These are phyloP conservation scores for Hofmannophila pseudospretella DNA, from an alignment of 2,888 invertebrate genomes.

Conservation along the genomic window DNA sequence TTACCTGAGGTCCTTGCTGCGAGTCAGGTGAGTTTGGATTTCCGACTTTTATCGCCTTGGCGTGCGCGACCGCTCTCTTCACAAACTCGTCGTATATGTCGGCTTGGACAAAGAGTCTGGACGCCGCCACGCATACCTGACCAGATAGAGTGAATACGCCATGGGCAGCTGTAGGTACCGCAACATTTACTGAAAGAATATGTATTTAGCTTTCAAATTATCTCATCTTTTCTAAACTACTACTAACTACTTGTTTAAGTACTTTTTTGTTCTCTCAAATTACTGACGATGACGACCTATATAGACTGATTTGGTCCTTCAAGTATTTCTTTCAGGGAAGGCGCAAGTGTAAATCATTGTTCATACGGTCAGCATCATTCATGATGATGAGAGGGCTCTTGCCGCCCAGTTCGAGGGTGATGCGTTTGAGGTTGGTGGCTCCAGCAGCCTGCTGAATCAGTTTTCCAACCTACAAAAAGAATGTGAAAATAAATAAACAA, in stretches of 20 bases:
- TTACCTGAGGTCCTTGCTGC: slow-evolving; percentile 91
- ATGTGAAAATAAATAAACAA: too few species aligned
- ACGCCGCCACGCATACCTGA: slow-evolving; percentile 63
- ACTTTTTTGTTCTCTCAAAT: too few species aligned
- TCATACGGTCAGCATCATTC: slow-evolving; percentile 85
- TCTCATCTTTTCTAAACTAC: too few species aligned
- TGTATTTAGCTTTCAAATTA: neutral
- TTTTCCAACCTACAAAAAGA: slow-evolving; percentile 84
- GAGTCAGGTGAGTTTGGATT: slow-evolving; percentile 82
- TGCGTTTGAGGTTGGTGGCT: slow-evolving; percentile 87
- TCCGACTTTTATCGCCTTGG: slow-evolving; percentile 85
- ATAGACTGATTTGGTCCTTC: too few species aligned
- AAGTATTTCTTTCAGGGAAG: too few species aligned
- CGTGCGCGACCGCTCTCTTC: slow-evolving; percentile 82
- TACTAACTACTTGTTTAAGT: too few species aligned
- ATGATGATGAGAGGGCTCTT: slow-evolving; percentile 93
- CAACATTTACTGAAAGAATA: slow-evolving; percentile 47
- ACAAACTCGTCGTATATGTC: slow-evolving; percentile 93
- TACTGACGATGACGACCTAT: too few species aligned
- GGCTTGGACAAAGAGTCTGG: slow-evolving; percentile 89
- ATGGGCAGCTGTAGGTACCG: slow-evolving; percentile 59
- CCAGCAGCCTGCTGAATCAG: slow-evolving; percentile 82
- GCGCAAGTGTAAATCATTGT: neutral
- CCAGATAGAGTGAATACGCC: slow-evolving; percentile 53
- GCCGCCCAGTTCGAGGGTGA: slow-evolving; percentile 92